A percentile compares a stretch with the other conserved stretches of the same genome.
phyloP scores from a whole-genome alignment of 2,888 invertebrate genomes.

The Hirtodrosophila confusa region DNA sequence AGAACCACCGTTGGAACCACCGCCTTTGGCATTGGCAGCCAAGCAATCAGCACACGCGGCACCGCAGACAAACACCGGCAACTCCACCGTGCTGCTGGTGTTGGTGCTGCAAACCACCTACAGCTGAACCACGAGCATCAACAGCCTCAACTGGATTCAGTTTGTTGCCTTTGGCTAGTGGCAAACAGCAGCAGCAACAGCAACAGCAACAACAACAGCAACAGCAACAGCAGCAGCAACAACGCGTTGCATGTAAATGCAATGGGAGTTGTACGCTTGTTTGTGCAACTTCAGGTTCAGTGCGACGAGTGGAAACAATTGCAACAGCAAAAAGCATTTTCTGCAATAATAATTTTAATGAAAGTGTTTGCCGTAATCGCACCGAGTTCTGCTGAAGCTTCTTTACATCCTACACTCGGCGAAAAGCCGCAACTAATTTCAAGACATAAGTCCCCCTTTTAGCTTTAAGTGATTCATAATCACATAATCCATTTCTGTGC shows the following conservation, averaged over 20 bases:
- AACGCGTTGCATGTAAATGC: conserved; percentile 57
- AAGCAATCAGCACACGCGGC: conserved; percentile 79
- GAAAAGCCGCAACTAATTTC: conserved; percentile 12
- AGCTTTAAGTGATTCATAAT: too few species aligned
- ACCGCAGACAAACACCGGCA: conserved; percentile 74
- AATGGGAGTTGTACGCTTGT: conserved; percentile 17
- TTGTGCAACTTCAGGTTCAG: conserved; percentile 58
- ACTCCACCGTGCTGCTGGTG: conserved; percentile 30
- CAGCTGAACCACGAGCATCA: conserved; percentile 48
- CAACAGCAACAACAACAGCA: conserved; percentile 21
- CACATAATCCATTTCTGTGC: too few species aligned
- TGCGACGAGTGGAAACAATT: conserved; percentile 69
- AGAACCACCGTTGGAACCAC: conserved; percentile 2
- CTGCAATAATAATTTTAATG: conserved; percentile 78
- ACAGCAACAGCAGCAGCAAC: conserved; percentile 21
- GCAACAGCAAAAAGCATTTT: conserved; percentile 73
- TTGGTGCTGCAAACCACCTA: conserved; percentile 38
- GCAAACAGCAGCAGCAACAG: conserved; percentile 27
- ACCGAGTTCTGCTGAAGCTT: conserved; percentile 23
- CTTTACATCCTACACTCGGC: conserved; percentile 8
- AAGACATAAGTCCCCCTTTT: neutral
- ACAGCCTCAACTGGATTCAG: conserved; percentile 49
- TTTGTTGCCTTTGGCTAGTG: conserved; percentile 71
- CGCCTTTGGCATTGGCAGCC: conserved; percentile 72
- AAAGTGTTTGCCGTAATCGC: conserved; percentile 78